Conservation (phyloP, 2,888 invertebrate species). For the Drosophila mercatorum region DNA sequence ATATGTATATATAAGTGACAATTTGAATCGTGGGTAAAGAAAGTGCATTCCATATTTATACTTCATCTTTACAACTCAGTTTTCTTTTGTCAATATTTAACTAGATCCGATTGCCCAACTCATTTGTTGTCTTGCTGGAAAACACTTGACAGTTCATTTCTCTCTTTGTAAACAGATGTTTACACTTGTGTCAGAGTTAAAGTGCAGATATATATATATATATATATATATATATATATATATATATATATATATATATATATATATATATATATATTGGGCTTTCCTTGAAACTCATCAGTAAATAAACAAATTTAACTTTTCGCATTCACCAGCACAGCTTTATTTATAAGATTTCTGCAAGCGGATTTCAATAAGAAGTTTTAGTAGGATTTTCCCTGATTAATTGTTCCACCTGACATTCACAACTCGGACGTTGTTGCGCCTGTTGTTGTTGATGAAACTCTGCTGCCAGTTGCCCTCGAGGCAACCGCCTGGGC, state of each 20-base stretch:
- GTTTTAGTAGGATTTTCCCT: not conserved
- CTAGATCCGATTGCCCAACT: not conserved
- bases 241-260: too few relatives aligned
- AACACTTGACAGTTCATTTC: too few relatives aligned
- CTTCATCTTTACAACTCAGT: too few relatives aligned
- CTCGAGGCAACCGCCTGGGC: not conserved
- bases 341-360: not conserved
- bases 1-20: too few relatives aligned
- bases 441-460: not conserved
- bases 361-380: not conserved
- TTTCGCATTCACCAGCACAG: too few relatives aligned
- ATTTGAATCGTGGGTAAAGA: not conserved
- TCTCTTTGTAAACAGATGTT: not conserved
- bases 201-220: too few relatives aligned
- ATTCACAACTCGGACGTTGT: not conserved
- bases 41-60: not conserved
- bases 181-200: not conserved
- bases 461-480: constrained; percentile 7
- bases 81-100: not conserved
- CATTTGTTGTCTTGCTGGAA: not conserved
- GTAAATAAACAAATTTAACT: too few relatives aligned
- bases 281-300: too few relatives aligned
- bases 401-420: not conserved
- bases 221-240: too few relatives aligned
- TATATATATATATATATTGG: too few relatives aligned